Evolutionary conservation across 2,888 invertebrate genomes (phyloP), one percentile per base, ranked within the genome.

Genomic region (Lasioglossum morio): DNA sequence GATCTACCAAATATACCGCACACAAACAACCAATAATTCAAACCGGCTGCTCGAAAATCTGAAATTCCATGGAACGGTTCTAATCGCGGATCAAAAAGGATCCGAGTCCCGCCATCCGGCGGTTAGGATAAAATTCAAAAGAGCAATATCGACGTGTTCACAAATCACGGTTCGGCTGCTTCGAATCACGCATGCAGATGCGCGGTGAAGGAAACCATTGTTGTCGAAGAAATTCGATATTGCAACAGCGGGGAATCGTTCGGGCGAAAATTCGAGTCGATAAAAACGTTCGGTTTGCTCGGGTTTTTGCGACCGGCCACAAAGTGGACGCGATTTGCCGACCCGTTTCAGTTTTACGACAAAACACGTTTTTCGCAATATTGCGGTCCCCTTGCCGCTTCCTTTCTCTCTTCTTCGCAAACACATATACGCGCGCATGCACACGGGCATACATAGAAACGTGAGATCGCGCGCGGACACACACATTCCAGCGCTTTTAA

Each of bases 281-380:
- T 79, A 69, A 79, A 79, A 84, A 46, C 40, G 30, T 63, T 72
- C 79, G 79, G 70, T 72, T 40, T 43, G 84, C 46, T n/a, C n/a
- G 53, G 43, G 46, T 46, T 63, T 48, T 76, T 72, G 75, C 72
- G 53, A 66, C 57, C 79, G 53, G 14, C 66, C 85, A 76, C 85
- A 84, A 85, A 85, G 72, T 84, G 84, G 73, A 84, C 78, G 14
- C 27, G 37, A 48, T 40, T 74, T 66, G 53, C 72, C 19, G 14
- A n/a, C 46, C 75, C 75, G 85, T 85, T 72, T 79, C 72, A 53
- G 34, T 84, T 85, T 85, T 84, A 84, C 79, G 75, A 76, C 75
- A 66, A 76, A 85, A 53, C 85, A 72, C 74, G 76, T 37, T 72
- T 84, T 57, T 66, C 46, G 72, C n/a, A 40, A 30, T 84, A 84